Base-by-base conservation (phyloP, 2,797 vertebrate genomes). In the Chloroceryle inda region DNA sequence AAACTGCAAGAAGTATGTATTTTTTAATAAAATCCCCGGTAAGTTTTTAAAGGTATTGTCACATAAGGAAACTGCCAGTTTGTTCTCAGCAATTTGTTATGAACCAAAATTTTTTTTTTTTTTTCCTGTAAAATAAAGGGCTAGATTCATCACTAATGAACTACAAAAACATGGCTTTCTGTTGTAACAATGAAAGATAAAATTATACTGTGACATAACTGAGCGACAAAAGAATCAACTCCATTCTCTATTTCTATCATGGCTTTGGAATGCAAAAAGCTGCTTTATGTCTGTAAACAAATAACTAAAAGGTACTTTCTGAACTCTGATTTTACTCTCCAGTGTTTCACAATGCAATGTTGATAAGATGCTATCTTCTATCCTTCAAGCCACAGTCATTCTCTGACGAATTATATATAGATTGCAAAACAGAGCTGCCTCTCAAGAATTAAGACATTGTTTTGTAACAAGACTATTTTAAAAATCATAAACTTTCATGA, bases 131-230 rank as follows among this genome's bases (percentile, higher is more conserved):
- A 95, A 97, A 97, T 93, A 67, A 92, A 96, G 61, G 81, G 69
- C 69, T 97, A 96, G 80, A 82, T 96, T 97, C 80, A 96, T 96
- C 87, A 91, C 91, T 96, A 97, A 97, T 95, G 90, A 97, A 94
- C 67, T 95, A 38, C 38, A 92, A 96, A 95, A 97, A 8, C 75
- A 94, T 68, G 37, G 63, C 37, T 95, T 98, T 96, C 85, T 86
- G 24, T 75, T 89, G 61, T 94, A 95, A 97, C 94, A 97, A 95
- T 88, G 89, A 97, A 97, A 95, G 92, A 88, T 89, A 94, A 97
- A 98, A 98, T 98, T 97, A 97, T 93, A 95, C 77, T 1, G 1
- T 97, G 91, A 89, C 75, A 97, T 84, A 95, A 88, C 13, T 91
- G 92, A 98, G 47, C 92, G 96, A 97, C 92, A 97, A 94, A 97